Base-by-base conservation (phyloP, 2,888 invertebrate species). In the Acrocyrtus sp. region DNA sequence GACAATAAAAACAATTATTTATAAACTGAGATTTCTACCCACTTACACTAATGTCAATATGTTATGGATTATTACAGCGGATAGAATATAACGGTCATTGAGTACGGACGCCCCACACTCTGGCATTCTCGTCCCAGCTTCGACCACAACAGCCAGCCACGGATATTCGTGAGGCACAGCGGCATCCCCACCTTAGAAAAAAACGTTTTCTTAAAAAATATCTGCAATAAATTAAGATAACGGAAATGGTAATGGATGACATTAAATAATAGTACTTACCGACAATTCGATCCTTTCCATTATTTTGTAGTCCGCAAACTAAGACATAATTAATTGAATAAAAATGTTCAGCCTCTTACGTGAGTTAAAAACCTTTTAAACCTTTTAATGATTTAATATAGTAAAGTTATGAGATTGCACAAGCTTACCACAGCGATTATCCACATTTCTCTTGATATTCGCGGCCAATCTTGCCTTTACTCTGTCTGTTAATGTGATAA, bases 31-130 rank as follows among this genome's bases (percentile, higher is more conserved):
- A n/a, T n/a, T n/a, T n/a, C n/a, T n/a, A n/a, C n/a, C n/a, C n/a
- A n/a, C n/a, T n/a, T n/a, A n/a, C n/a, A n/a, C n/a, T n/a, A n/a
- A n/a, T n/a, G n/a, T n/a, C n/a, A n/a, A n/a, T n/a, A n/a, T n/a
- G n/a, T n/a, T n/a, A n/a, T n/a, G n/a, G n/a, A 34, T 34, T 58
- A 12, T 47, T 56, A 65, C 65, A 2, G 67, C 68, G 24, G 68
- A 51, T 12, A 68, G 45, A 39, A 68, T 43, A 19, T 10, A 69
- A 15, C 26, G 21, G 29, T 69, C 54, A 26, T 69, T 69, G 53
- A 69, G 53, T 12, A 69, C 22, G 0, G 69, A 12, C 22, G 22
- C 67, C 2, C 57, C 57, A 51, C 57, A 57, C 10, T 17, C 17
- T 1, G 21, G 43, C 17, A 12, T 12, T n/a, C 34, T 34, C 12